Conservation (phyloP, 2,797 vertebrate genomes). For the Periophthalmus magnuspinnatus region DNA sequence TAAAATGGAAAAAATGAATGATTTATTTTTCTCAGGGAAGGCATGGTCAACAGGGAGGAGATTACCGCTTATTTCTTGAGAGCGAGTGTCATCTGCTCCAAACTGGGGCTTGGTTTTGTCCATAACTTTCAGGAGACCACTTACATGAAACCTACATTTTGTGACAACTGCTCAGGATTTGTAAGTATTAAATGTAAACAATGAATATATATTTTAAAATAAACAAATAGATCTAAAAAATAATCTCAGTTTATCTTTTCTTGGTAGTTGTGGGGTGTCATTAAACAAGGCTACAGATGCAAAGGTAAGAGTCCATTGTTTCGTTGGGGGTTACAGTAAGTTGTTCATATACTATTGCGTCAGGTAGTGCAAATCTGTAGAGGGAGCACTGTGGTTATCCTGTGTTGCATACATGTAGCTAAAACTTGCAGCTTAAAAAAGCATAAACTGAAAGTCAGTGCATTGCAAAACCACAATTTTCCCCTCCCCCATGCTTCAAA, state of each 20-base stretch:
- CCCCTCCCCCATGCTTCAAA: slow-evolving; percentile 50
- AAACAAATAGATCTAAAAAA: background rate
- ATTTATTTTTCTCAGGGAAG: slow-evolving; percentile 81
- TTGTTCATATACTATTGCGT: slow-evolving; percentile 3
- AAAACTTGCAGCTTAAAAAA: slow-evolving; percentile 59
- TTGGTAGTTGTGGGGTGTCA: slow-evolving; percentile 90
- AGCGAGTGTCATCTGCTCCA: slow-evolving; percentile 94
- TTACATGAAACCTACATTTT: slow-evolving; percentile 95
- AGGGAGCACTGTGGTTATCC: slow-evolving; percentile 56
- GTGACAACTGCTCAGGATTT: slow-evolving; percentile 97
- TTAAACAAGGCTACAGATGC: slow-evolving; percentile 95
- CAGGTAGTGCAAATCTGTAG: slow-evolving; percentile 43
- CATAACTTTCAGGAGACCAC: slow-evolving; percentile 97
- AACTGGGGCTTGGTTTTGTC: slow-evolving; percentile 90
- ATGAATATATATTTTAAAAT: background rate
- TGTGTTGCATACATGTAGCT: slow-evolving; percentile 47
- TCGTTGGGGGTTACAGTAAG: background rate
- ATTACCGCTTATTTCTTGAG: slow-evolving; percentile 97
- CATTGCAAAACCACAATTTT: slow-evolving; percentile 53
- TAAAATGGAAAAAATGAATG: slow-evolving; percentile 14
- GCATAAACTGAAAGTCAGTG: slow-evolving; percentile 26
- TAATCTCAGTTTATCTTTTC: slow-evolving; percentile 19
- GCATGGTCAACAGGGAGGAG: slow-evolving; percentile 90
- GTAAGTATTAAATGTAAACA: slow-evolving; percentile 75
- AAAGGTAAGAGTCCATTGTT: slow-evolving; percentile 78